A percentile compares a stretch with the other conserved stretches of the same genome.
Conservation (phyloP, 2,113 vertebrate species). For the Salvelinus namaycush region DNA sequence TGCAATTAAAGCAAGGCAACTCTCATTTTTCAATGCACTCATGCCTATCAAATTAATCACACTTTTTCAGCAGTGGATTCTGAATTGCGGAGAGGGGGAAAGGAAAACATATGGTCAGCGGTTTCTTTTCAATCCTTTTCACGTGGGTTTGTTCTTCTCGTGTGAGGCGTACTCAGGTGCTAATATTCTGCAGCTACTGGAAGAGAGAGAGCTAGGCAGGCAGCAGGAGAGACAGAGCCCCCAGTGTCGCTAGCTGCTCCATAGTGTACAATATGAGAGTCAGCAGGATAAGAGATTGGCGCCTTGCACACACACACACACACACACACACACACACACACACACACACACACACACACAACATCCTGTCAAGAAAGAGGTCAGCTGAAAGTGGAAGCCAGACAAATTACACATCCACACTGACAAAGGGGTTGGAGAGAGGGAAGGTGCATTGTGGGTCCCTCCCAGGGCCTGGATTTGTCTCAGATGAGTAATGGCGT, state of each 20-base stretch:
- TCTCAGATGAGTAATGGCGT: conserved; percentile 62
- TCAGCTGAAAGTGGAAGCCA: conserved; percentile 56
- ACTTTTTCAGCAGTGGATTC: conserved; percentile 36
- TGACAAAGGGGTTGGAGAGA: conserved; percentile 44
- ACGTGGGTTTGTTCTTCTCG: conserved; percentile 1
- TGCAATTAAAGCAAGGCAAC: conserved; percentile 66
- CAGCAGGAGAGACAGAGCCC: background rate
- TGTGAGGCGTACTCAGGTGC: conserved; percentile 41
- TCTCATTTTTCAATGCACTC: conserved; percentile 65
- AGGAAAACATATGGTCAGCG: conserved; percentile 53
- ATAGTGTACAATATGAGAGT: background rate
- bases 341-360: too few species aligned
- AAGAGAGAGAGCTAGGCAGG: background rate
- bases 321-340: too few species aligned
- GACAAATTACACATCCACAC: conserved; percentile 62
- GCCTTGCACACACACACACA: too few species aligned
- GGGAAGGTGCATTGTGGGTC: conserved; percentile 21
- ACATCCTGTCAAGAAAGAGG: conserved; percentile 57
- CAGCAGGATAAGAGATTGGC: background rate
- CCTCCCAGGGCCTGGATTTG: conserved; percentile 51
- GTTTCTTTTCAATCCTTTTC: conserved; percentile 56
- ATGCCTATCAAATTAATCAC: conserved; percentile 65
- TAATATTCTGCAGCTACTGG: conserved; percentile 42
- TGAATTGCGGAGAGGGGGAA: conserved; percentile 17
- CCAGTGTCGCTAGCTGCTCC: background rate